Base-by-base conservation (phyloP, 1,140 invertebrate genomes). In the Achatina immaculata region DNA sequence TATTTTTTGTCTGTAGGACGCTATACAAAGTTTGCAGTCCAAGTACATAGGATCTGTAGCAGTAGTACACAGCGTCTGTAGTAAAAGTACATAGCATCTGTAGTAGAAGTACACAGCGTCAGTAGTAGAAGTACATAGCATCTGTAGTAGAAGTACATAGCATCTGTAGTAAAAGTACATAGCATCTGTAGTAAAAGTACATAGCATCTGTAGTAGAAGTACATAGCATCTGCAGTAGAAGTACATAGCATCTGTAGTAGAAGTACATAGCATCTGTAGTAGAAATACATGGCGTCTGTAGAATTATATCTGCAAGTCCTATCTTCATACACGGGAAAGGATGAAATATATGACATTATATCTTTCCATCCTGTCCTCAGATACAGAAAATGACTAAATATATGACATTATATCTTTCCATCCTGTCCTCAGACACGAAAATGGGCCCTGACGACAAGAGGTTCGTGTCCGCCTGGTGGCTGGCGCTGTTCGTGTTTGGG, bases 401-500 rank as follows among this genome's bases (percentile, higher is more conserved):
- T 14, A 51, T 14, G 11, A 24, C 48, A 51, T 24, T 14, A 24
- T 14, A 24, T 14, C 24, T 51, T 51, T 11, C 24, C 24, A 14
- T 51, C 24, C 48, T 51, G 11, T 24, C 6, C 11, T 51, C 62
- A 66, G 62, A 66, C 19, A 66, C 62, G 19, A 31, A 28, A 9
- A 66, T 66, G 62, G 62, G 31, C 62, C 62, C 62, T 28, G 31
- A 66, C 19, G 62, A 66, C 31, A 31, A 31, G 19, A 14, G 62
- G 9, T 48, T 48, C 19, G 21, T 58, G 6, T 14, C 48, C 6
- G n/a, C 38, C n/a, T 72, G 34, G 40, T 72, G 69, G 69, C 38
- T 72, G 28, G 69, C 69, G 11, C 40, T 72, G 11, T 38, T 72
- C 14, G 38, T 72, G 21, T 72, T 72, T 31, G 69, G 69, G 9